These are phyloP conservation scores for Syngnathus acus DNA, from an alignment of 2,797 vertebrate species.

Conservation along the genomic window DNA sequence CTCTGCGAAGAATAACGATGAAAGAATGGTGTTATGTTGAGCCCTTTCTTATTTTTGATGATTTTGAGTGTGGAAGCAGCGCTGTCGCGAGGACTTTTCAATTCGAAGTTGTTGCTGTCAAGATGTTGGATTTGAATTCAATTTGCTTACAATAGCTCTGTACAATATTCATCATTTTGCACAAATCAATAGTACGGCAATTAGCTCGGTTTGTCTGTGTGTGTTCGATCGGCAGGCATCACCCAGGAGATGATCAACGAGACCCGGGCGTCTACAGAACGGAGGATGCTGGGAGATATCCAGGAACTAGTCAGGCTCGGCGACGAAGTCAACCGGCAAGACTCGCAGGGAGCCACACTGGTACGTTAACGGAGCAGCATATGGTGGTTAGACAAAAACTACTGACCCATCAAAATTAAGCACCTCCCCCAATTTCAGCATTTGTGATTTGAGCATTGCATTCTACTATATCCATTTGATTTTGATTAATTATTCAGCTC, in stretches of 20 bases:
- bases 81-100: neutral
- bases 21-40: neutral
- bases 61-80: neutral
- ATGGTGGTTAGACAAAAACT: neutral
- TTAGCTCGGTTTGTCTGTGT: neutral
- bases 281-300: slow-evolving; percentile 86
- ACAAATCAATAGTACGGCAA: neutral
- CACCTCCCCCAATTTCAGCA: too few relatives aligned
- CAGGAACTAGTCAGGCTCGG: slow-evolving; percentile 78
- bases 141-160: neutral
- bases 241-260: slow-evolving; percentile 98
- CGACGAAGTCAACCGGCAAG: slow-evolving; percentile 83
- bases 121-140: neutral
- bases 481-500: too few relatives aligned
- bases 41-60: neutral
- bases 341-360: slow-evolving; percentile 89
- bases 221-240: slow-evolving; percentile 73
- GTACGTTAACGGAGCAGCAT: slow-evolving; percentile 61
- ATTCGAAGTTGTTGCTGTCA: neutral
- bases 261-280: slow-evolving; percentile 84
- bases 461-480: too few relatives aligned
- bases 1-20: neutral
- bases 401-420: too few relatives aligned
- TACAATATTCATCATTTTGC: neutral
- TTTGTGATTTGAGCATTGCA: too few relatives aligned